Evolutionary conservation across 2,113 vertebrate species (phyloP), one percentile per base, ranked within the genome.

Genomic region (Corythoichthys haematopterus): DNA sequence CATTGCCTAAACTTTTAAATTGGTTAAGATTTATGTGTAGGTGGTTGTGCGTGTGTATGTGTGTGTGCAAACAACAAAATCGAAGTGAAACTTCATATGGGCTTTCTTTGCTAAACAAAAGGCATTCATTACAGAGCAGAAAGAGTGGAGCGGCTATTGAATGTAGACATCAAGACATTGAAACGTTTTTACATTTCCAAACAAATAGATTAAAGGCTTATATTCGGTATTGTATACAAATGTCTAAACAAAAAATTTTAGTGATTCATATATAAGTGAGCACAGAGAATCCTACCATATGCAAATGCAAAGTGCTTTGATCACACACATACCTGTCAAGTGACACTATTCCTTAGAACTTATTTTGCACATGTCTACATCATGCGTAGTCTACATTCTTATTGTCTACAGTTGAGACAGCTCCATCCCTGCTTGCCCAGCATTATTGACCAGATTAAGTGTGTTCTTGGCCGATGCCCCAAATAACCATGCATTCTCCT

Each of bases 121-220:
- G 75, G 68, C 78, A 82, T 82, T 82, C 76, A 78, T 72, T 65
- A 66, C 2, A 68, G 46, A 72, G 58, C 53, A 52, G 69, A 58
- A 61, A 73, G 66, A 75, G 14, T 59, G 61, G 64, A 28, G 78
- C 76, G 84, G 85, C 82, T 81, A 87, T 71, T 68, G 70, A 69
- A 80, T 68, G 75, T 57, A 68, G 80, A 77, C 76, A 75, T 80
- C 70, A 73, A 80, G 78, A 86, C 74, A 66, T 81, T 85, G 78
- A 78, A 80, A 72, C 78, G 79, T 74, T 80, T 89, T 86, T 70
- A 76, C 77, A 84, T 86, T 84, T 83, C 70, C 67, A 89, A 87
- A 88, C 80, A 85, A 67, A 56, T 65, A 87, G 80, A 85, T 88
- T 81, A 89, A 86, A 87, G 76, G 73, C 77, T 87, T 78, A 75